Percentiles rank a stretch among this genome's conserved stretches.
These are phyloP conservation scores for Percina caprodes DNA, from an alignment of 2,113 vertebrate genomes.

Conservation along the genomic window DNA sequence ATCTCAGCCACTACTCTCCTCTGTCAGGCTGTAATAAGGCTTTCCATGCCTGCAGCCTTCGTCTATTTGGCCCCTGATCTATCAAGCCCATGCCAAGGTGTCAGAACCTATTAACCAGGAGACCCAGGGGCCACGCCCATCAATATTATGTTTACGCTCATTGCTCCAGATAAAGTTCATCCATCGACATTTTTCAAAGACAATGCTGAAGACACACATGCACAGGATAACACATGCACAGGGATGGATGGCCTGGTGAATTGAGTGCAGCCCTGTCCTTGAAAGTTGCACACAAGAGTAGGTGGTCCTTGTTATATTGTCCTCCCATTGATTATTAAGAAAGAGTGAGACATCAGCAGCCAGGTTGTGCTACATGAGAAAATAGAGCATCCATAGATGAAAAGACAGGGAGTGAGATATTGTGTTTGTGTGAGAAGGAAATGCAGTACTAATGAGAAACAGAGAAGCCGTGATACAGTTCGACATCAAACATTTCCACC, in stretches of 20 bases:
- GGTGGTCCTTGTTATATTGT: background rate
- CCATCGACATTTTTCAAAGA: constrained; percentile 33
- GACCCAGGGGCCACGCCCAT: constrained; percentile 52
- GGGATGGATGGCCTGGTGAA: background rate
- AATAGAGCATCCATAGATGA: background rate
- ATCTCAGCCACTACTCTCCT: constrained; percentile 56
- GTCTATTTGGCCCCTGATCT: constrained; percentile 67
- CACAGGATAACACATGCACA: background rate
- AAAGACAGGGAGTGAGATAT: background rate
- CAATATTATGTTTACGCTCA: constrained; percentile 64
- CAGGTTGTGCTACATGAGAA: background rate
- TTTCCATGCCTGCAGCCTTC: constrained; percentile 61
- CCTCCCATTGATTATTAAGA: constrained; percentile 5
- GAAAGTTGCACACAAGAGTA: background rate
- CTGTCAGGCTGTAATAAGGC: constrained; percentile 67
- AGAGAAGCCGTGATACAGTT: constrained; percentile 11
- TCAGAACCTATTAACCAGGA: constrained; percentile 68
- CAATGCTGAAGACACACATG: background rate
- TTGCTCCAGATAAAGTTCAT: constrained; percentile 56
- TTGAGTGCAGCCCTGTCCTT: background rate
- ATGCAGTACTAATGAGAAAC: background rate
- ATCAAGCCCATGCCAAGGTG: constrained; percentile 62
- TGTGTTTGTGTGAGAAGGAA: background rate
- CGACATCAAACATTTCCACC: constrained; percentile 12
- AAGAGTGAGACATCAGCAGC: background rate